Evolutionary conservation across 53 echinoderm and acorn worm species (phyloP).

Genomic region (Crossaster papposus): DNA sequence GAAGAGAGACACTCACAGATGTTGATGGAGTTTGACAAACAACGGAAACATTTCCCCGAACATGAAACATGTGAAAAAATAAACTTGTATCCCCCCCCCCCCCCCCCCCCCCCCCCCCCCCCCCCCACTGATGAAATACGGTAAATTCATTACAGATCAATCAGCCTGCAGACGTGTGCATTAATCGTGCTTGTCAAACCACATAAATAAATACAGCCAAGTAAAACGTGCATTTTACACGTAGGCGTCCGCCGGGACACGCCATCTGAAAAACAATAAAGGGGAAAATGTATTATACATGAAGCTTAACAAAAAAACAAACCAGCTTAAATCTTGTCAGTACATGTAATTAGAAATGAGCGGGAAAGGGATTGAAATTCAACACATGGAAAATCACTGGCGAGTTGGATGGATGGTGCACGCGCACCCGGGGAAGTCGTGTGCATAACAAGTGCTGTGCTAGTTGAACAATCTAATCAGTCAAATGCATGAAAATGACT

Average conservation of each 20-base stretch:
- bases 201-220: neutral
- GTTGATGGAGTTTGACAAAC: neutral
- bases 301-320: neutral
- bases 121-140: neutral
- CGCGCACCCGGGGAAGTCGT: neutral
- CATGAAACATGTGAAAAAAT: neutral
- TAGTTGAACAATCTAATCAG: constrained; percentile 3
- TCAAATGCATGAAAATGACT: neutral
- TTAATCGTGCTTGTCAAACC: neutral
- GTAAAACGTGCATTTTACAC: neutral
- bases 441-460: constrained; percentile 24
- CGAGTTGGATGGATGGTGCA: neutral
- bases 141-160: neutral
- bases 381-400: neutral
- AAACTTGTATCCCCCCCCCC: neutral
- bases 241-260: neutral
- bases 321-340: neutral
- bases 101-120: too few species aligned
- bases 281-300: neutral
- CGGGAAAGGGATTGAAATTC: neutral
- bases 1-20: neutral
- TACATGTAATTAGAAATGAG: neutral
- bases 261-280: neutral
- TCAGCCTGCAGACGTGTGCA: neutral
- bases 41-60: neutral